These are phyloP conservation scores for Gnathonemus echidnorhynchus DNA, from an alignment of 2,113 vertebrate genomes.

Conservation along the genomic window DNA sequence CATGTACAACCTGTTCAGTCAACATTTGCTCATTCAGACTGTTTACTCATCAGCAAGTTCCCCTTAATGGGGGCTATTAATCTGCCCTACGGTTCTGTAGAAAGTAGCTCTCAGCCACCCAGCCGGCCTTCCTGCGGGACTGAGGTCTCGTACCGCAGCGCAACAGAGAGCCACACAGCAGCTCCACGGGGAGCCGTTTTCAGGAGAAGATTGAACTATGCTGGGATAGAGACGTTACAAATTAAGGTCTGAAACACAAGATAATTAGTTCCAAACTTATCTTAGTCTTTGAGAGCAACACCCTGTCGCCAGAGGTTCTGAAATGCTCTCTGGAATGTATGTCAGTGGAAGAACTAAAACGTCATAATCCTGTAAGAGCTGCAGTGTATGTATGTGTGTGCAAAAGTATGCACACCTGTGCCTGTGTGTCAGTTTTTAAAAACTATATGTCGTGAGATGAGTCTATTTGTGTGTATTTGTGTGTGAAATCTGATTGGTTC, in stretches of 20 bases:
- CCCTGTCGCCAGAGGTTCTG: neutral
- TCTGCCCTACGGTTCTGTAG: neutral
- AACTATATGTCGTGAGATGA: neutral
- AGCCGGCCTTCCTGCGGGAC: neutral
- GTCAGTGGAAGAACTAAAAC: neutral
- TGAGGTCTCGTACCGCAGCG: neutral
- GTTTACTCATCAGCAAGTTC: constrained; percentile 10
- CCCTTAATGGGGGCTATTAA: neutral
- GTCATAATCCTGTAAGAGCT: neutral
- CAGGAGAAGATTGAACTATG: neutral
- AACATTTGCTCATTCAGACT: constrained; percentile 10
- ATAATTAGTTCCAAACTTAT: constrained; percentile 17
- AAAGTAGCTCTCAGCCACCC: neutral
- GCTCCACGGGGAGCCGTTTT: neutral
- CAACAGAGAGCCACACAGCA: neutral
- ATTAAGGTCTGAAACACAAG: constrained; percentile 11
- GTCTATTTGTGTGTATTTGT: neutral
- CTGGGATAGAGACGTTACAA: neutral
- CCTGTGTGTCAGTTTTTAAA: neutral
- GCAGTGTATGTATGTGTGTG: neutral
- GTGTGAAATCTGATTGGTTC: neutral
- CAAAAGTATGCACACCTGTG: neutral
- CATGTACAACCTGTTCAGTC: neutral
- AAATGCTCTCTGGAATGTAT: constrained; percentile 1
- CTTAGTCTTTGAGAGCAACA: constrained; percentile 6